These are phyloP conservation scores for Heterodera schachtii DNA, from an alignment of 1,140 invertebrate species.

Conservation along the genomic window DNA sequence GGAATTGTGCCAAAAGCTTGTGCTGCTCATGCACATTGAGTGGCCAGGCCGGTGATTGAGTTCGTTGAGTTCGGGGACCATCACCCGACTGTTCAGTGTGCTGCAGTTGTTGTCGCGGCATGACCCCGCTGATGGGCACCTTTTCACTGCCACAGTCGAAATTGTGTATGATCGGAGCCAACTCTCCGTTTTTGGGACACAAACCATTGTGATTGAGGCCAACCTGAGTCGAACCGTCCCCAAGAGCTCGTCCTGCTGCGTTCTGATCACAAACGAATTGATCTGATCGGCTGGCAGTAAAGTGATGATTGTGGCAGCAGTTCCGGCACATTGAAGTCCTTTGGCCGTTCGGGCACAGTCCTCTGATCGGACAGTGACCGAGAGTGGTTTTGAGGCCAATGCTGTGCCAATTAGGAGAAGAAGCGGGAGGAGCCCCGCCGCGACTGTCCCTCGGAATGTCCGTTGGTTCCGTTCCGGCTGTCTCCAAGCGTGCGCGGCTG, in stretches of 20 bases:
- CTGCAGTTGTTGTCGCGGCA: not conserved
- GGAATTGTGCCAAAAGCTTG: not conserved
- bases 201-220: not conserved
- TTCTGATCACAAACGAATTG: not conserved
- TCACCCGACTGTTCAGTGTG: not conserved
- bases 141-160: not conserved
- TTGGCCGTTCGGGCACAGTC: too few species aligned
- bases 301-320: not conserved
- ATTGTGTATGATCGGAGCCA: conserved; percentile 7
- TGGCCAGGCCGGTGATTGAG: not conserved
- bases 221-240: not conserved
- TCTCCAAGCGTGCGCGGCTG: too few species aligned
- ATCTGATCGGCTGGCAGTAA: not conserved
- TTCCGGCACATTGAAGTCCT: too few species aligned
- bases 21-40: not conserved
- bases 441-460: too few species aligned
- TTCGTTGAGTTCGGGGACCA: too few species aligned
- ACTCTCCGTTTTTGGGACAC: not conserved
- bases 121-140: not conserved
- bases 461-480: too few species aligned
- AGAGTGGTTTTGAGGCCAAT: too few species aligned
- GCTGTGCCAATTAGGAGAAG: too few species aligned
- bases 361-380: too few species aligned
- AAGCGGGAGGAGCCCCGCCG: too few species aligned
- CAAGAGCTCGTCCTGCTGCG: not conserved